A percentile compares a stretch with the other conserved stretches of the same genome.
Evolutionary conservation across 2,113 vertebrate genomes (phyloP).

Genomic region (Microcebus tavaratra): DNA sequence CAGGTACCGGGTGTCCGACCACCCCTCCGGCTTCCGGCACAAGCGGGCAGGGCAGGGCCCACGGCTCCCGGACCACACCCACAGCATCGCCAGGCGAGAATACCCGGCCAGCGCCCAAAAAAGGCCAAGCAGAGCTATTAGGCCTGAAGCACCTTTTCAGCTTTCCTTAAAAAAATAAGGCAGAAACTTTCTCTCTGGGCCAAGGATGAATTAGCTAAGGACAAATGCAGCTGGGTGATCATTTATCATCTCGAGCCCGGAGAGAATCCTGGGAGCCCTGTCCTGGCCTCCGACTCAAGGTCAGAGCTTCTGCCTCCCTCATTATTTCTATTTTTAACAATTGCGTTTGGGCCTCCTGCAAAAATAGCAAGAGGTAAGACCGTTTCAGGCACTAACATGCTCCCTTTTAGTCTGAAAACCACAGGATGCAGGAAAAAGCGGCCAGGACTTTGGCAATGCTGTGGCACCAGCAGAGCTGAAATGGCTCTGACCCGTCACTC

Average conservation of each 20-base stretch:
- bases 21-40: neutral
- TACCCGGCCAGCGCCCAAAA: neutral
- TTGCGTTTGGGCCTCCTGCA: constrained; percentile 54
- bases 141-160: neutral
- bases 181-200: constrained; percentile 45
- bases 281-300: constrained; percentile 73
- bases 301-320: constrained; percentile 65
- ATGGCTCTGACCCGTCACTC: accelerated
- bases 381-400: constrained; percentile 6
- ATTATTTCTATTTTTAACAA: constrained; percentile 80
- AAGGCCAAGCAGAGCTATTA: neutral
- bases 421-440: neutral
- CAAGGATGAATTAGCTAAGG: constrained; percentile 67
- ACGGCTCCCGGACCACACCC: accelerated
- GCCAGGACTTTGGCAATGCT: neutral
- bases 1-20: neutral
- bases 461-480: neutral
- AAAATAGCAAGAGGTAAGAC: constrained; percentile 78
- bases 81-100: neutral
- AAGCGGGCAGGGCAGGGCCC: neutral
- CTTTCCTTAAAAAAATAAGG: neutral
- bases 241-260: constrained; percentile 56
- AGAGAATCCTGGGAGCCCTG: constrained; percentile 51
- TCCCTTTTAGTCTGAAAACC: constrained; percentile 59
- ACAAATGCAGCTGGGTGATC: constrained; percentile 38